Evolutionary conservation across 2,888 invertebrate genomes (phyloP), one percentile per base, ranked within the genome.

Genomic region (Cephus rjabovi): DNA sequence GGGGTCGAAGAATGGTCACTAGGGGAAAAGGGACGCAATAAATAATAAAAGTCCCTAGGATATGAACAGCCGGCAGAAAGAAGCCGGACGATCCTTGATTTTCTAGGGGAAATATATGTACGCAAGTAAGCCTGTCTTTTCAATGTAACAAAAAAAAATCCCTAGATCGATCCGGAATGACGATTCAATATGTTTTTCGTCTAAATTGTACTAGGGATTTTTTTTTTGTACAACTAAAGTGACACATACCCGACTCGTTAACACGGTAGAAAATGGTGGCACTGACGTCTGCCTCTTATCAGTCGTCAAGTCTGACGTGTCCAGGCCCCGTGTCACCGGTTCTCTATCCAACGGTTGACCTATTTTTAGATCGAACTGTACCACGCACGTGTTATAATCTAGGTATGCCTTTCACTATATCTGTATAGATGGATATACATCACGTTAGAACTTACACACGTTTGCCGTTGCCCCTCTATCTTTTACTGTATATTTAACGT

Each of bases 211-310:
- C 23, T 56, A 23, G 15, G 56, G 15, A 37, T 1, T 56, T 40
- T 23, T 40, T 15, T 56, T 15, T 15, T 15, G 9, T 9, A 23
- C 56, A 0, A 56, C 56, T 9, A 0, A 40, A 40, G 15, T 1
- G 56, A 56, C 0, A 23, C 9, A 0, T 56, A 0, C 23, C 1
- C 6, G 15, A 23, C 2, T 23, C 9, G 23, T 23, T 56, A 56
- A 15, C 56, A 56, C 56, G 56, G 3, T 56, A 1, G 2, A 56
- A 23, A 71, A 71, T 11, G 9, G 31, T 71, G 4, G 15, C 9
- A 71, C 71, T 1, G 71, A 71, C 31, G 31, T 71, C 31, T 71
- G 71, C 3, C 33, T 71, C 71, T 71, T 71, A 71, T 71, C 71
- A 34, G 31, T 31, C 71, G 71, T 71, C 71, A 34, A 31, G 71